phyloP scores from a whole-genome alignment of 2,797 vertebrate genomes.

The Tokudaia tokunoshimensis region DNA sequence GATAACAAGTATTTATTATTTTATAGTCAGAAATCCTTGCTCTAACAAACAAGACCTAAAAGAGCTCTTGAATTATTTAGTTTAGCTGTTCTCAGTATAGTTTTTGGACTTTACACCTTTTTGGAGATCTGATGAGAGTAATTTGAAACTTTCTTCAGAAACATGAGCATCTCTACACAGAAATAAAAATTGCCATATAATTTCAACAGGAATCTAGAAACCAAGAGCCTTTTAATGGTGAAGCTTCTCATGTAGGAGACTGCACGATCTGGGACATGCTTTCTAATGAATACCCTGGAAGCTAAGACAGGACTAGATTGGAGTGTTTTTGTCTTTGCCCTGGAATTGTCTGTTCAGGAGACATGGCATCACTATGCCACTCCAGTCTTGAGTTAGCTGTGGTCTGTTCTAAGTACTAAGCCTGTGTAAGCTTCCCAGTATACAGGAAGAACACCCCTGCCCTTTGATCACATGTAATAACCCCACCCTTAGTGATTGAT shows the following conservation, averaged over 20 bases:
- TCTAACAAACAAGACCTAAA: not conserved
- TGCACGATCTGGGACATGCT: not conserved
- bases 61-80: conserved; percentile 3
- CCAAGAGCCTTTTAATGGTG: not conserved
- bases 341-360: not conserved
- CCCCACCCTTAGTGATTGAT: accelerated
- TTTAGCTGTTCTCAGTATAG: conserved; percentile 4
- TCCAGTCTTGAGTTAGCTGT: not conserved
- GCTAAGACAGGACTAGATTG: not conserved
- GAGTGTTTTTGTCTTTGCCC: not conserved
- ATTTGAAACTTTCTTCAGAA: not conserved
- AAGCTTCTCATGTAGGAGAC: not conserved
- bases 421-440: not conserved
- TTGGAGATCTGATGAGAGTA: conserved; percentile 1
- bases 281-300: not conserved
- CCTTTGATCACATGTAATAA: not conserved
- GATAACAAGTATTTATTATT: not conserved
- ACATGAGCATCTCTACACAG: not conserved
- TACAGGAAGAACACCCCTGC: not conserved
- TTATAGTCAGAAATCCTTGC: conserved; percentile 42
- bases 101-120: not conserved
- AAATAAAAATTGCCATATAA: not conserved
- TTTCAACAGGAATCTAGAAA: not conserved
- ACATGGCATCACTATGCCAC: not conserved
- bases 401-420: not conserved